A percentile compares a stretch with the other conserved stretches of the same genome.
These are phyloP conservation scores for Temnothorax rugatulus DNA, from an alignment of 2,888 invertebrate genomes.

Conservation along the genomic window DNA sequence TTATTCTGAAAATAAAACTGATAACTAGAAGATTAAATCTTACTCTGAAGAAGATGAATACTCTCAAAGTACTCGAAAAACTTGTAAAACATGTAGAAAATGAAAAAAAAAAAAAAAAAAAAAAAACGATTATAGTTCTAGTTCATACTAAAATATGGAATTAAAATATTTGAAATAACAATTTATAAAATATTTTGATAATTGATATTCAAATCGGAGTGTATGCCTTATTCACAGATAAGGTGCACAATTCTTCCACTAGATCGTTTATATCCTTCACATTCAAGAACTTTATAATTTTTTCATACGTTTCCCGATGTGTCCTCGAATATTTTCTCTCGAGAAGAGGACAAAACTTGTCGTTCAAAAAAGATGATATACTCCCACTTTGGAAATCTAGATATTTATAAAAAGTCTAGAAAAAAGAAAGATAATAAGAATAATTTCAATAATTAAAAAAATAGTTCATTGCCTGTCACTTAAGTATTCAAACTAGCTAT, in stretches of 20 bases:
- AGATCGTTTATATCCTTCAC: not conserved
- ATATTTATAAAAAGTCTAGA: constrained; percentile 6
- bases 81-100: too few species aligned
- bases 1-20: too few species aligned
- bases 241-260: not conserved
- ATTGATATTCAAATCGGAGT: too few species aligned
- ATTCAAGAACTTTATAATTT: not conserved
- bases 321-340: not conserved
- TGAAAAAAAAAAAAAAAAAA: too few species aligned
- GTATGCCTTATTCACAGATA: not conserved
- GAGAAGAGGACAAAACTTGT: not conserved
- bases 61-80: too few species aligned
- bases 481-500: not conserved
- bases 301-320: not conserved
- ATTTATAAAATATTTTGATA: not conserved
- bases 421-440: not conserved
- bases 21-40: too few species aligned
- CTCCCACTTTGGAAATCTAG: not conserved
- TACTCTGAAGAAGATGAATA: too few species aligned
- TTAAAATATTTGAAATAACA: not conserved
- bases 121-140: too few species aligned
- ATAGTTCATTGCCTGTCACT: not conserved
- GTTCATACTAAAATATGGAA: not conserved
- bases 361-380: not conserved
- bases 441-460: not conserved